A percentile compares a stretch with the other conserved stretches of the same genome.
phyloP scores from a whole-genome alignment of 2,797 vertebrate species.

The Prunella strophiata region DNA sequence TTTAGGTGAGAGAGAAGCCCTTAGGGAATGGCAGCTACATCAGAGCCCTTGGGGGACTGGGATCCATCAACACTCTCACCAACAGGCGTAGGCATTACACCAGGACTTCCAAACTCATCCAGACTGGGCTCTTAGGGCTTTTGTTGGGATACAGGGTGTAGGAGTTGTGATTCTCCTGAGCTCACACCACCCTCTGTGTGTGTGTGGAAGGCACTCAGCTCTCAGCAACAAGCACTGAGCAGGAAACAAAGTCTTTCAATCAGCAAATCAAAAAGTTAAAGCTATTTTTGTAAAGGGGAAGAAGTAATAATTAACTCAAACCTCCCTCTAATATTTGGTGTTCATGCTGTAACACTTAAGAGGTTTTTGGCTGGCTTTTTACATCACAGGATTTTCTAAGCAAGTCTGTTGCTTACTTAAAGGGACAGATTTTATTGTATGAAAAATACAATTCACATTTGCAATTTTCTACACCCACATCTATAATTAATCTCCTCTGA shows the following conservation, averaged over 20 bases:
- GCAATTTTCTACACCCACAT: conserved; percentile 57
- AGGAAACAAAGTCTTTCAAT: neutral
- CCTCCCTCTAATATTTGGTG: neutral
- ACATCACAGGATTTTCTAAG: neutral
- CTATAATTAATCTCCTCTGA: conserved; percentile 65
- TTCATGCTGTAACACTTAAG: neutral
- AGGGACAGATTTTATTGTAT: conserved; percentile 16
- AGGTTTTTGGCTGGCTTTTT: neutral
- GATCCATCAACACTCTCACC: neutral
- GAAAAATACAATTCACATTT: conserved; percentile 37
- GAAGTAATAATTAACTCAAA: neutral
- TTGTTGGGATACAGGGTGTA: neutral
- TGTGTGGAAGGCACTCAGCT: neutral
- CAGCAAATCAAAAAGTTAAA: neutral
- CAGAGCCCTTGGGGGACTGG: neutral
- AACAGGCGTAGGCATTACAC: fast-evolving
- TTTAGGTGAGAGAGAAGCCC: neutral
- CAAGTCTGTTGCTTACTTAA: conserved; percentile 30
- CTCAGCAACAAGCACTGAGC: neutral
- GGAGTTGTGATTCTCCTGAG: neutral
- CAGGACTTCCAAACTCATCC: neutral
- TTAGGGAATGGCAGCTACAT: neutral
- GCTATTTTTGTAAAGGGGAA: neutral
- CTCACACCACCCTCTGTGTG: fast-evolving
- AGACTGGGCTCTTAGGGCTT: neutral